Evolutionary conservation across 2,113 vertebrate species (phyloP).

Genomic region (Nannobrachium achirus): DNA sequence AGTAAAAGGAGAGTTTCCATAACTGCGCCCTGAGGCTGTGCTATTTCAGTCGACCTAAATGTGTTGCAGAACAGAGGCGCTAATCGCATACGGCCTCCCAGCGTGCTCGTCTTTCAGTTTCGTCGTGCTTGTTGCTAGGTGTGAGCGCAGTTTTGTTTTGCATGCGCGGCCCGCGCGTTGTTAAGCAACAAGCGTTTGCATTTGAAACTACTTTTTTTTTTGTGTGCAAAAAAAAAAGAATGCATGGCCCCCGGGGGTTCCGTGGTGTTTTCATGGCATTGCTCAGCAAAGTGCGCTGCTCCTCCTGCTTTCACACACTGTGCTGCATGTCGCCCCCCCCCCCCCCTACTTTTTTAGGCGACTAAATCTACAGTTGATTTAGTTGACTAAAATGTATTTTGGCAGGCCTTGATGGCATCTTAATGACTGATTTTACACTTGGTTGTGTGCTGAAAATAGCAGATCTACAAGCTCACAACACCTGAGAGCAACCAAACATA

Average conservation of each 20-base stretch:
- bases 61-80: slow-evolving; percentile 17
- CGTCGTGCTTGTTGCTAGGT: slow-evolving; percentile 52
- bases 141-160: slow-evolving; percentile 48
- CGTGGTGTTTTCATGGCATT: slow-evolving; percentile 18
- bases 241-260: slow-evolving; percentile 9
- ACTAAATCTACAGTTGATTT: no score
- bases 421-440: slow-evolving; percentile 41
- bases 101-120: slow-evolving; percentile 22
- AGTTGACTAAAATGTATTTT: no score
- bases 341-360: no score
- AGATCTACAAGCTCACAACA: no score
- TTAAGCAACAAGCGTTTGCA: slow-evolving; percentile 50
- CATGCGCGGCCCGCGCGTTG: slow-evolving; percentile 41
- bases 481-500: no score
- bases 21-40: slow-evolving; percentile 2
- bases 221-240: slow-evolving; percentile 9
- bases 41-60: slow-evolving; percentile 15
- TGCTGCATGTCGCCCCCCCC: no score
- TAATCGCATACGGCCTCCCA: slow-evolving; percentile 10
- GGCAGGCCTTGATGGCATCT: no score
- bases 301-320: no score
- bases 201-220: slow-evolving; percentile 36
- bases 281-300: background rate
- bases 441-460: slow-evolving; percentile 33
- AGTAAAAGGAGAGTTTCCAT: background rate